A percentile compares a stretch with the other conserved stretches of the same genome.
Conservation (phyloP, 2,797 vertebrate species). For the Danionella dracula region DNA sequence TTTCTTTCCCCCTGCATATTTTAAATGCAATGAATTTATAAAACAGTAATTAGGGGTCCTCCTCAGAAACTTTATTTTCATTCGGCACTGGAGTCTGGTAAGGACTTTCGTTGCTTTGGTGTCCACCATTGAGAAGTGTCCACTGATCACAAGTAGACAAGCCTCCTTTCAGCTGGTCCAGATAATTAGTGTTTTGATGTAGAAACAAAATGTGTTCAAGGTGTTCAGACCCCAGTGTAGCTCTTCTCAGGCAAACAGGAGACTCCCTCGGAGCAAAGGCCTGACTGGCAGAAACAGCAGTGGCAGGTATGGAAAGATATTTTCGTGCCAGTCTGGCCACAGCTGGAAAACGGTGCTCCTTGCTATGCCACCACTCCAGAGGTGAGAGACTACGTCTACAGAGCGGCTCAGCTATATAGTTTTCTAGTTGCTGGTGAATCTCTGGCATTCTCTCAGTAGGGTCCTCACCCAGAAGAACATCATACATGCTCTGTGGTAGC, state of each 20-base stretch:
- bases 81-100: slow-evolving; percentile 54
- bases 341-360: slow-evolving; percentile 62
- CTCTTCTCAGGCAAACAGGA: slow-evolving; percentile 49
- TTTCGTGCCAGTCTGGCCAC: slow-evolving; percentile 57
- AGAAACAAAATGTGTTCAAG: slow-evolving; percentile 64
- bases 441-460: slow-evolving; percentile 63
- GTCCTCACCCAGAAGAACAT: slow-evolving; percentile 65
- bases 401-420: slow-evolving; percentile 65
- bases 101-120: slow-evolving; percentile 51
- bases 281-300: slow-evolving; percentile 46
- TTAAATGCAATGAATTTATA: too few relatives aligned
- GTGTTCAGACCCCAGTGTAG: slow-evolving; percentile 52
- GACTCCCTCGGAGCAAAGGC: slow-evolving; percentile 52
- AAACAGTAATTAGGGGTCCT: slow-evolving; percentile 9
- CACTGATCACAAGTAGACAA: slow-evolving; percentile 24
- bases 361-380: slow-evolving; percentile 63
- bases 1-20: too few relatives aligned
- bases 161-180: slow-evolving; percentile 51
- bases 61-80: slow-evolving; percentile 40
- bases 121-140: slow-evolving; percentile 37
- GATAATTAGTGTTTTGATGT: slow-evolving; percentile 61
- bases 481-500: slow-evolving; percentile 54
- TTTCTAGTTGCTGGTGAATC: slow-evolving; percentile 66
- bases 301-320: slow-evolving; percentile 61
- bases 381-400: slow-evolving; percentile 63